phyloP scores from a whole-genome alignment of 2,113 vertebrate species.

The Stercorarius parasiticus region DNA sequence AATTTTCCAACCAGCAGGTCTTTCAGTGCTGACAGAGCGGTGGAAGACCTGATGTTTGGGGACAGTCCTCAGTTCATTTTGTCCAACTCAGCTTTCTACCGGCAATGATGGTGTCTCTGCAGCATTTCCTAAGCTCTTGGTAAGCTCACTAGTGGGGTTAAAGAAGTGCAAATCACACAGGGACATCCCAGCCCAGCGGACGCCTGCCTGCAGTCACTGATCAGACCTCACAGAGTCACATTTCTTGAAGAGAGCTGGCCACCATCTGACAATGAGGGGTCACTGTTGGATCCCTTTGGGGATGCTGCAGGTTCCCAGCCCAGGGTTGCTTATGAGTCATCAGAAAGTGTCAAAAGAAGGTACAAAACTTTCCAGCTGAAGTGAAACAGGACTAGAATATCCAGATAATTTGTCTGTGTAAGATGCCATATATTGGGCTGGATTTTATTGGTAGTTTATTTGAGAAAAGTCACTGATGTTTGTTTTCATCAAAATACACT shows the following conservation, averaged over 20 bases:
- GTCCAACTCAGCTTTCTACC: fast-evolving
- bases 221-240: no score
- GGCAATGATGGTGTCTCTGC: background rate
- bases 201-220: background rate
- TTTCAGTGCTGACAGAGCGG: background rate
- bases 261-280: fast-evolving
- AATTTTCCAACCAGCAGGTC: background rate
- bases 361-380: background rate
- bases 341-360: background rate
- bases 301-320: background rate
- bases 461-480: background rate
- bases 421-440: background rate
- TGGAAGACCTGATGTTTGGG: background rate
- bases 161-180: background rate
- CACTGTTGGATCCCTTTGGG: no score
- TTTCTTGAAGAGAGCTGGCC: background rate
- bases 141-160: background rate
- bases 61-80: background rate
- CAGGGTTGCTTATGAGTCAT: fast-evolving
- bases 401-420: background rate
- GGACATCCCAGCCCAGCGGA: background rate
- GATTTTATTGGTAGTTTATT: background rate
- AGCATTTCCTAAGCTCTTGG: background rate
- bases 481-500: background rate
- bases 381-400: background rate